Evolutionary conservation across 1,140 invertebrate genomes (phyloP), one percentile per base, ranked within the genome.

Genomic region (Limonius californicus): DNA sequence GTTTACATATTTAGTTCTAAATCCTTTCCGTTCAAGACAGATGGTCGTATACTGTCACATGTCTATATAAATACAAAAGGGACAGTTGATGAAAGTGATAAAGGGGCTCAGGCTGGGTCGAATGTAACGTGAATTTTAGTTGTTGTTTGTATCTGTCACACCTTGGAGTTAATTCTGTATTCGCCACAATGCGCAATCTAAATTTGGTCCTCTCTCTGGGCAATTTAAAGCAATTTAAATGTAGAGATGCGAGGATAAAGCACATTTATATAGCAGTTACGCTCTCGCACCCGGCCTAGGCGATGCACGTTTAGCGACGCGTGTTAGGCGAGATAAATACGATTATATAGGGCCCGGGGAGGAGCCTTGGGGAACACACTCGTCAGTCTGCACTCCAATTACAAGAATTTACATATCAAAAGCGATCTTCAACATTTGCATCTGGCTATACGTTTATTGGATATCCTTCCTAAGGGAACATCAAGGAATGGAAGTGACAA

Each of bases 191-290:
- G 45, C 16, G 15, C 20, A 50, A 50, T 50, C 45, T 50, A 50
- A 50, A 50, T 50, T 50, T 50, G 7, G 45, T 50, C 45, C 45
- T 50, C 45, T 21, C 16, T 21, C 20, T 19, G 20, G 45, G 45
- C 45, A 50, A 50, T 50, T 50, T 50, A 21, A 50, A 50, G 45
- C 45, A 50, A 50, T 50, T 50, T 50, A 50, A 50, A 50, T 50
- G 45, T 50, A 50, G 45, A 50, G 45, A 50, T 50, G 45, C 45
- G 14, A 50, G 45, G 16, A 50, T 50, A 50, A 50, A 50, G 16
- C 20, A 50, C 45, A 50, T 50, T 50, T 50, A 50, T 50, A 21
- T 50, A 50, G 14, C 45, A 50, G 45, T 50, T 50, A 50, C 45
- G 45, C 45, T 18, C 45, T 50, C 45, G 16, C 45, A 50, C 20